Percentiles rank a stretch among this genome's conserved stretches.
These are phyloP conservation scores for Oxyura jamaicensis DNA, from an alignment of 2,113 vertebrate genomes.

Conservation along the genomic window DNA sequence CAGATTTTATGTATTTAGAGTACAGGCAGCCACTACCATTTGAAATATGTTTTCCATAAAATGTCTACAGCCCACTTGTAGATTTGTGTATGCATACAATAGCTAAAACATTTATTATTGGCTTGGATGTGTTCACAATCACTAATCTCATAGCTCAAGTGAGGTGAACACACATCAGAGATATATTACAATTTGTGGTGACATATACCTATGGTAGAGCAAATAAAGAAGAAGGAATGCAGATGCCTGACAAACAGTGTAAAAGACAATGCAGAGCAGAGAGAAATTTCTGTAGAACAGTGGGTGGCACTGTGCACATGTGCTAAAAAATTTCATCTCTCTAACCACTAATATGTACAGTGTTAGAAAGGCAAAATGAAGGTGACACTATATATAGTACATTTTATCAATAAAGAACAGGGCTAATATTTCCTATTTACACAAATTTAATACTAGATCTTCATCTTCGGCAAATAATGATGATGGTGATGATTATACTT, in stretches of 20 bases:
- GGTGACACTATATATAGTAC: constrained; percentile 13
- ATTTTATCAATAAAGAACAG: not conserved
- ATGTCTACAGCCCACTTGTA: not conserved
- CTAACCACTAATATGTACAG: not conserved
- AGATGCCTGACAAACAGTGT: not conserved
- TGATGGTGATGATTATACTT: not conserved
- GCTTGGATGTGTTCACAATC: not conserved
- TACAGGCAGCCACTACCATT: not conserved
- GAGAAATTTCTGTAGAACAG: constrained; percentile 3
- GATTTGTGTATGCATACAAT: not conserved
- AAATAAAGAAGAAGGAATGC: constrained; percentile 12
- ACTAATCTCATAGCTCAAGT: not conserved
- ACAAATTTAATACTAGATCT: not conserved
- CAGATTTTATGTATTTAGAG: not conserved
- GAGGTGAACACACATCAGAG: not conserved
- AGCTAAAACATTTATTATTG: not conserved
- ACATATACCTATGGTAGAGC: not conserved
- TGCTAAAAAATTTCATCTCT: not conserved
- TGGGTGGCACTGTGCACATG: constrained; percentile 53
- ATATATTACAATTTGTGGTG: not conserved
- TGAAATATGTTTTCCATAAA: not conserved
- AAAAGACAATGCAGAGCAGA: not conserved
- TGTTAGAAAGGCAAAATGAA: not conserved
- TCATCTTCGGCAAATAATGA: not conserved
- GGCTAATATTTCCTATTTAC: not conserved